A percentile compares a stretch with the other conserved stretches of the same genome.
phyloP scores from a whole-genome alignment of 2,797 vertebrate species.

The Manis javanica region DNA sequence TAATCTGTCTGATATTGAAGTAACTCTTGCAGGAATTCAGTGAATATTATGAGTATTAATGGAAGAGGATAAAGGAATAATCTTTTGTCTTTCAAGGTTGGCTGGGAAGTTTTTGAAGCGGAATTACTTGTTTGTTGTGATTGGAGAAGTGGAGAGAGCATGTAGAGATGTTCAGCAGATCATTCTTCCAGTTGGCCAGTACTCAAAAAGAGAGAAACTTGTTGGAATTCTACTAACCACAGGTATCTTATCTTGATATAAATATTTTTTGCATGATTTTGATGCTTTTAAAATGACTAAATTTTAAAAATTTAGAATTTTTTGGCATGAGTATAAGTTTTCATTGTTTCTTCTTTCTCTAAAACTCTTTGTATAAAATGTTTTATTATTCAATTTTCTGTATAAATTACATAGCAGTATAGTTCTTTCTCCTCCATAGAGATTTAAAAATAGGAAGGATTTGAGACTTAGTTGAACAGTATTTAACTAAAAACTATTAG shows the following conservation, averaged over 20 bases:
- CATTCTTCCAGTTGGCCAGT: slow-evolving; percentile 91
- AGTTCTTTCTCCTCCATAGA: slow-evolving; percentile 4
- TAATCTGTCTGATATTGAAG: neutral
- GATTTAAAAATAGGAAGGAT: slow-evolving; percentile 36
- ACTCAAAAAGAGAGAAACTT: slow-evolving; percentile 92
- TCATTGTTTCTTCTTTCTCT: neutral
- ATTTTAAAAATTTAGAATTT: neutral
- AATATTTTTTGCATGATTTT: neutral
- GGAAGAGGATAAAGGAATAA: slow-evolving; percentile 31
- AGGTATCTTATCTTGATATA: slow-evolving; percentile 85
- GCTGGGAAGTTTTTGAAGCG: slow-evolving; percentile 90
- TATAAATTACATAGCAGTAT: neutral
- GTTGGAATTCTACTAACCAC: slow-evolving; percentile 90
- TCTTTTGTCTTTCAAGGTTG: slow-evolving; percentile 87
- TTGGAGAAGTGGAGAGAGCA: slow-evolving; percentile 94
- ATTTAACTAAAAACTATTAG: slow-evolving; percentile 33
- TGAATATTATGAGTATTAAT: neutral
- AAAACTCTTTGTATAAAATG: slow-evolving; percentile 20
- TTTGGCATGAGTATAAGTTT: slow-evolving; percentile 1
- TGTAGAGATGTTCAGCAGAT: slow-evolving; percentile 95
- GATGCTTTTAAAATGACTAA: neutral
- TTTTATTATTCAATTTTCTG: neutral
- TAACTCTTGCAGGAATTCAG: neutral
- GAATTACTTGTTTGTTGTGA: slow-evolving; percentile 95
- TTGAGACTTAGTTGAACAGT: slow-evolving; percentile 6